Evolutionary conservation across 2,113 vertebrate genomes (phyloP).

Genomic region (Labeo rohita): DNA sequence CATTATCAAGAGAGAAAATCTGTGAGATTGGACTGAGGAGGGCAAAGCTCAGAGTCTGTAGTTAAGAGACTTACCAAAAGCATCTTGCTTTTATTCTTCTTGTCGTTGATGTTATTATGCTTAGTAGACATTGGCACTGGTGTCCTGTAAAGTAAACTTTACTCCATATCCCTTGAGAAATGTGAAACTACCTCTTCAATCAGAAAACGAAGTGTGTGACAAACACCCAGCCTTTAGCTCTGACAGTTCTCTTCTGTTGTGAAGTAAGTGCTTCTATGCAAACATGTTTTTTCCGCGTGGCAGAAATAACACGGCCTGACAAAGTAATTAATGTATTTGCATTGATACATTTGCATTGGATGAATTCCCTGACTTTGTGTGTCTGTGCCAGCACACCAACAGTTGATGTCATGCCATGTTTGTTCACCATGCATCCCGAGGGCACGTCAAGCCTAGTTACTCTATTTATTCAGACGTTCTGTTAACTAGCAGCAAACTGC

Average conservation of each 20-base stretch:
- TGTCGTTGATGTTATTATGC: conserved; percentile 39
- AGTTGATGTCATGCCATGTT: conserved; percentile 15
- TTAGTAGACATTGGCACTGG: conserved; percentile 57
- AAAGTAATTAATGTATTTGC: conserved; percentile 34
- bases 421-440: conserved; percentile 12
- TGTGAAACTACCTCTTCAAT: conserved; percentile 74
- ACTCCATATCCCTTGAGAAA: conserved; percentile 62
- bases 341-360: conserved; percentile 29
- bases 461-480: conserved; percentile 19
- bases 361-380: background rate
- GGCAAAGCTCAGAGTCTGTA: conserved; percentile 13
- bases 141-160: conserved; percentile 45
- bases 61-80: background rate
- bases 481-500: background rate
- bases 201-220: conserved; percentile 20
- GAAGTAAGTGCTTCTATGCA: conserved; percentile 44
- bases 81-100: conserved; percentile 34
- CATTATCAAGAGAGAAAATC: background rate
- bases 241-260: conserved; percentile 43
- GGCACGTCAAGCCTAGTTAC: background rate
- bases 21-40: conserved; percentile 2
- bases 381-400: background rate
- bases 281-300: conserved; percentile 3
- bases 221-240: conserved; percentile 35
- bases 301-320: background rate